phyloP scores from a whole-genome alignment of 1,140 invertebrate genomes.

The Mamestra configurata region DNA sequence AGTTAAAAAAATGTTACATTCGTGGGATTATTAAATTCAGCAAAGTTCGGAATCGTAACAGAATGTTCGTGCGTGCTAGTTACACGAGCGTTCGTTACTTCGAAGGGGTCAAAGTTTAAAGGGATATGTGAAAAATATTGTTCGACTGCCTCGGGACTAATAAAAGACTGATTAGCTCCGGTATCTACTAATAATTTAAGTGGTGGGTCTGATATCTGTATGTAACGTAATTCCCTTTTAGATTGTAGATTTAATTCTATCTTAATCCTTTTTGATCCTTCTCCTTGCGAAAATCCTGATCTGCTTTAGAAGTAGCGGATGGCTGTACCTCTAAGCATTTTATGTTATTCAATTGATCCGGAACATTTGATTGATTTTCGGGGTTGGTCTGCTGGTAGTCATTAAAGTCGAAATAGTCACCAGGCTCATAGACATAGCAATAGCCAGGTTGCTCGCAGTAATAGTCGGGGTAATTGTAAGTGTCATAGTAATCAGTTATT shows the following conservation, averaged over 20 bases:
- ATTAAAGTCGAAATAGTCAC: not conserved
- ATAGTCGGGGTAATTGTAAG: not conserved
- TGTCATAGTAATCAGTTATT: not conserved
- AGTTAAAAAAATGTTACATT: not conserved
- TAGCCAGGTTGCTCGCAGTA: not conserved
- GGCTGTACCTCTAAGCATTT: not conserved
- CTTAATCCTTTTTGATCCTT: not conserved
- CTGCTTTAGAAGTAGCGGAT: not conserved
- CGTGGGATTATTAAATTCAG: conserved; percentile 12
- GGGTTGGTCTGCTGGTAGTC: not conserved
- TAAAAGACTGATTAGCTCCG: too few relatives aligned
- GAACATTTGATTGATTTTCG: not conserved
- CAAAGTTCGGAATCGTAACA: not conserved
- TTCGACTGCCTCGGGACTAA: too few relatives aligned
- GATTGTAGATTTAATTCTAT: not conserved
- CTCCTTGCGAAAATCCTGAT: not conserved
- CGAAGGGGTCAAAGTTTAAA: too few relatives aligned
- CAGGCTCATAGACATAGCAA: too few relatives aligned
- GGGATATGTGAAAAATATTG: too few relatives aligned
- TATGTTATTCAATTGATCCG: not conserved
- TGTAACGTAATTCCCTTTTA: not conserved
- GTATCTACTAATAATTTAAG: conserved; percentile 19
- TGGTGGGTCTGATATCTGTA: not conserved
- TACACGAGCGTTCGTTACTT: too few relatives aligned
- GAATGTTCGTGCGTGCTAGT: not conserved